Evolutionary conservation across 2,113 vertebrate species (phyloP), one percentile per base, ranked within the genome.

Genomic region (Laterallus jamaicensis): DNA sequence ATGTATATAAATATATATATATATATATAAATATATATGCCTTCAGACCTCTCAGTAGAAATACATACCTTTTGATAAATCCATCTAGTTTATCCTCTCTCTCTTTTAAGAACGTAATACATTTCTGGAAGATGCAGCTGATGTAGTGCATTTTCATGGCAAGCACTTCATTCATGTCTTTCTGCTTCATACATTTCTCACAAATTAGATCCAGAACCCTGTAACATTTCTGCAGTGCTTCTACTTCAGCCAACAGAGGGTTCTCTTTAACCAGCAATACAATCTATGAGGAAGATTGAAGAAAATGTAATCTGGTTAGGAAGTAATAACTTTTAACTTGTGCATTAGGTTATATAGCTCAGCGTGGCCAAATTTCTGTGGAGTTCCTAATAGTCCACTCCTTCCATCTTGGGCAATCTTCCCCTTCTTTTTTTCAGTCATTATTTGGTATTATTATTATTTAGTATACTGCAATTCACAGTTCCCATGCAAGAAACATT

Each of bases 61-160:
- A 87, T 9, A 64, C 56, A 1, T 81, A 99, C 99, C 99, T 99
- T 97, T 98, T 99, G 86, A 99, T 97, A 73, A 99, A 98, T 10
- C 98, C 97, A 1, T 99, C 99, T 83, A 99, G 91, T 70, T 99
- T 98, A 94, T 99, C 98, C n/a, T 99, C 98, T 14, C 98, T 97
- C 40, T 99, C 99, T 75, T 98, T 99, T 68, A 99, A 97, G 97
- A 99, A 99, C 9, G 92, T 97, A 56, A 97, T 95, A 29, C 99
- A 99, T 91, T 99, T 99, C 86, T 99, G 98, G 88, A 99, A 98
- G 96, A 99, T 97, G 50, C 99, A 99, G 93, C 99, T 99, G 96
- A 99, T 98, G 94, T 99, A 99, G 96, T 99, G 99, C 99, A 99
- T 99, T 98, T 99, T 99, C 98, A 99, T 98, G 92, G 99, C 99